phyloP scores from a whole-genome alignment of 2,797 vertebrate genomes.

The Pangasius mekongensis region DNA sequence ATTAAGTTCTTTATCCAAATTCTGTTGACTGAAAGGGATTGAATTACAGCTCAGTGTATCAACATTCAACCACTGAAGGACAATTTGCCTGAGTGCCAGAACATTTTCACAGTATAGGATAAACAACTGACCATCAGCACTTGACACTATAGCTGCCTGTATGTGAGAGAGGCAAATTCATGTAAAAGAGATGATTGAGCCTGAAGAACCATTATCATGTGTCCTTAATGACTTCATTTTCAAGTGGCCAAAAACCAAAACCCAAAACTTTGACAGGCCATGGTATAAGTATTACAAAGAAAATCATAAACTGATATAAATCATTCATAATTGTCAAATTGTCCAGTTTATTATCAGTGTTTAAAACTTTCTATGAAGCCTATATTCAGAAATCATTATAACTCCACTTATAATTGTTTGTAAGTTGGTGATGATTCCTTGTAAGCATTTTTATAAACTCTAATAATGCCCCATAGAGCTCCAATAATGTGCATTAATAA shows the following conservation, averaged over 20 bases:
- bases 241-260: slow-evolving; percentile 5
- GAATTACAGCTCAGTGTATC: slow-evolving; percentile 53
- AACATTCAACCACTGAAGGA: slow-evolving; percentile 53
- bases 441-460: background rate
- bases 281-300: background rate
- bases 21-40: background rate
- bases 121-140: slow-evolving; percentile 49
- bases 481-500: background rate
- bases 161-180: slow-evolving; percentile 47
- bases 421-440: background rate
- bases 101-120: slow-evolving; percentile 41
- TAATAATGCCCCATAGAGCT: background rate
- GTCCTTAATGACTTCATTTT: background rate
- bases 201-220: background rate
- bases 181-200: slow-evolving; percentile 41
- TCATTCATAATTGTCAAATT: background rate
- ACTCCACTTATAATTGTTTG: background rate
- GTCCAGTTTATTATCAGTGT: background rate
- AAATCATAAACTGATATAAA: background rate
- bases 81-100: slow-evolving; percentile 64
- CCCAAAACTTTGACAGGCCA: background rate
- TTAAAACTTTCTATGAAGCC: background rate
- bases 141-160: slow-evolving; percentile 15
- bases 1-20: slow-evolving; percentile 32
- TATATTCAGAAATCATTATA: background rate